Evolutionary conservation across 2,113 vertebrate species (phyloP), one percentile per base, ranked within the genome.

Genomic region (Nycticryphes semicollaris): DNA sequence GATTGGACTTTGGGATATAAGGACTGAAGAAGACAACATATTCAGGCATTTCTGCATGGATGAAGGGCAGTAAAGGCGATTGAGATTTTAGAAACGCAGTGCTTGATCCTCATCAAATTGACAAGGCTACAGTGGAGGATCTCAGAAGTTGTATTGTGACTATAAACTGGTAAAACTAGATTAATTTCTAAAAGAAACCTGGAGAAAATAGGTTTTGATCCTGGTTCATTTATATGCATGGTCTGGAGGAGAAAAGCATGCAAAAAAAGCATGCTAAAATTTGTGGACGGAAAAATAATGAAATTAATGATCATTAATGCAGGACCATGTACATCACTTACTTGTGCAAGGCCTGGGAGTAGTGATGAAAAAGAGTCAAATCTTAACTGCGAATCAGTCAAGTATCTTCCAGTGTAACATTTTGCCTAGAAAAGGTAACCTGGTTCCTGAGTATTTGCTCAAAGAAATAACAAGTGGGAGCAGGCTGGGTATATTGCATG

Each of bases 401-500:
- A 7, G 4, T 80, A 17, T 70, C 37, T 91, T 77, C 22, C 35
- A 59, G 14, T 41, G 5, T 70, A 67, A 78, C 20, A 7, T 4
- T 63, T 25, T 77, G 59, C 37, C 33, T 66, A n/a, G 35, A 56
- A 80, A 45, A 13, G 24, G 22, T 53, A 53, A 22, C 3, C 66
- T 75, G 25, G 0, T 68, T 75, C 66, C 60, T 75, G 43, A 91
- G 11, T 82, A 39, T 67, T 75, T 84, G 20, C 25, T 30, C n/a
- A 17, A 88, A 63, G 15, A 35, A 54, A 20, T 27, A 66, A 54
- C 25, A 63, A 54, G 50, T 47, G 37, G 16, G 51, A 78, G 25
- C 62, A 47, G 28, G 30, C 17, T 41, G 7, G 0, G 0, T 89
- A 2, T 62, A 21, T 27, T 21, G 8, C 1, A 0, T 48, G 12